These are phyloP conservation scores for Diarsia dahlii DNA, from an alignment of 2,888 invertebrate genomes.

Conservation along the genomic window DNA sequence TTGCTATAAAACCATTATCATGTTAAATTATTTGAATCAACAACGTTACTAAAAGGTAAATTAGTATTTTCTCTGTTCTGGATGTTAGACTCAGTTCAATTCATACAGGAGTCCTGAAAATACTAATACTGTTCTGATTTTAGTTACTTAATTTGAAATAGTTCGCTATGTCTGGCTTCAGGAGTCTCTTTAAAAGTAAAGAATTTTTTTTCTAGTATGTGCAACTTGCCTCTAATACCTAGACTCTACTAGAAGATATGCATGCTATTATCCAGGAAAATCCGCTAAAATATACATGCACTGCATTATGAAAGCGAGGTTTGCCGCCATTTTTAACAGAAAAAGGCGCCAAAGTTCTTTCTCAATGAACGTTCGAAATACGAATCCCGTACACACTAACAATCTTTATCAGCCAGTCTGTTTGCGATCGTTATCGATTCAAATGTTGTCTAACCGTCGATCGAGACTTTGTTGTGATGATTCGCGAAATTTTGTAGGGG, in stretches of 20 bases:
- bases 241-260: not conserved
- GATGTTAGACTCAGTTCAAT: not conserved
- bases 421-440: slow-evolving; percentile 74
- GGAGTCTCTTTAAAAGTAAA: not conserved
- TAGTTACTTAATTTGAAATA: not conserved
- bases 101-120: not conserved
- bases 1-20: not conserved
- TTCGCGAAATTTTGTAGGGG: slow-evolving; percentile 74
- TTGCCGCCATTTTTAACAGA: slow-evolving; percentile 63
- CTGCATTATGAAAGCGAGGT: not conserved
- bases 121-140: not conserved
- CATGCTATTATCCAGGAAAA: not conserved
- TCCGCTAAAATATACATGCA: not conserved
- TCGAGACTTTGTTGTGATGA: slow-evolving; percentile 82
- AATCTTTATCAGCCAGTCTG: slow-evolving; percentile 62
- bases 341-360: slow-evolving; percentile 75
- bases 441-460: slow-evolving; percentile 75
- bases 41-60: not conserved
- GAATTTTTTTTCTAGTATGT: not conserved
- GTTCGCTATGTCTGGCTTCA: not conserved
- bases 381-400: slow-evolving; percentile 42
- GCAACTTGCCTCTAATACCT: not conserved
- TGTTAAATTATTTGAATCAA: not conserved
- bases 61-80: not conserved
- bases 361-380: slow-evolving; percentile 69